A percentile compares a stretch with the other conserved stretches of the same genome.
These are phyloP conservation scores for Tiphia femorata DNA, from an alignment of 2,888 invertebrate genomes.

Conservation along the genomic window DNA sequence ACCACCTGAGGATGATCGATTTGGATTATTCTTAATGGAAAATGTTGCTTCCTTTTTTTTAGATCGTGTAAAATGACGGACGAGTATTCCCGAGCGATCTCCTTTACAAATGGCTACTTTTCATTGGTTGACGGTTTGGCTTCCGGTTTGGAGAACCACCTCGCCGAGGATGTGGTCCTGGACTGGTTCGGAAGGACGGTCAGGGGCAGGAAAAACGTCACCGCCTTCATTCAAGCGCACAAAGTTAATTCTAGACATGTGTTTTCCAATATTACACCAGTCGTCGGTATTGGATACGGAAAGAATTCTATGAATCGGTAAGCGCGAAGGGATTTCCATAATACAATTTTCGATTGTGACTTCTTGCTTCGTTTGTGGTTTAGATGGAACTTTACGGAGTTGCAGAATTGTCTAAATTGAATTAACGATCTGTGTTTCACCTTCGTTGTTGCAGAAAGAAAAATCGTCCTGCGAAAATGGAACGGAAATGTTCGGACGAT, in stretches of 20 bases:
- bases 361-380: too few species aligned
- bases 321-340: too few species aligned
- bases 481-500: too few species aligned
- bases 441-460: too few species aligned
- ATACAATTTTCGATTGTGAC: too few species aligned
- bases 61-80: slow-evolving; percentile 19
- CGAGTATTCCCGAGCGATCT: slow-evolving; percentile 57
- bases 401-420: too few species aligned
- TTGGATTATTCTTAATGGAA: too few species aligned
- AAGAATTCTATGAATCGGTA: slow-evolving; percentile 23
- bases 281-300: slow-evolving; percentile 34
- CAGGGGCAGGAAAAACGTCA: slow-evolving; percentile 73
- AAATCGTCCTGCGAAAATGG: too few species aligned
- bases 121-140: slow-evolving; percentile 71
- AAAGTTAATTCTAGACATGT: slow-evolving; percentile 72
- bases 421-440: too few species aligned
- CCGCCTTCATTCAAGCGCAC: slow-evolving; percentile 71
- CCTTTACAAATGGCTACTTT: slow-evolving; percentile 71
- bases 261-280: slow-evolving; percentile 67
- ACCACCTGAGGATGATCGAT: too few species aligned
- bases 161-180: slow-evolving; percentile 72
- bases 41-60: not conserved
- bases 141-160: slow-evolving; percentile 69
- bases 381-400: too few species aligned
- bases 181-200: slow-evolving; percentile 78